Conservation (phyloP, 2,113 vertebrate species). For the Danionella cerebrum region DNA sequence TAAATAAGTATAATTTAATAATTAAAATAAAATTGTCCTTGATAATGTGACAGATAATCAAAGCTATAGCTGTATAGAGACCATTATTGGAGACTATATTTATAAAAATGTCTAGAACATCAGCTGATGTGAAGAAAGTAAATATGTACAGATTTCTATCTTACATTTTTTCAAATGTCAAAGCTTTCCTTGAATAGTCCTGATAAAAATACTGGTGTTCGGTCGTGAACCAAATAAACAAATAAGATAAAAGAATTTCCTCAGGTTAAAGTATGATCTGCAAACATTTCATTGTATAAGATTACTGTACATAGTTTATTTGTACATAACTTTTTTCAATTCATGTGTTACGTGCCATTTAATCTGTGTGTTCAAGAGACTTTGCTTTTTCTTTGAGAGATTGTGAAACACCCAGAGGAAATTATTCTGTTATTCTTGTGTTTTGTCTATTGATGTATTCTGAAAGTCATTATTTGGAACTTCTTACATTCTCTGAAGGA, state of each 20-base stretch:
- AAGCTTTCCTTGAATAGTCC: background rate
- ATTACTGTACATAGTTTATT: background rate
- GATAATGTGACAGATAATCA: background rate
- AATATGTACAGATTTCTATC: conserved; percentile 11
- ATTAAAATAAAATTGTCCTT: too few species aligned
- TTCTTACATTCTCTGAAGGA: background rate
- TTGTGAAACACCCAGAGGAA: background rate
- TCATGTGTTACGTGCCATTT: background rate
- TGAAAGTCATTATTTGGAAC: conserved; percentile 12
- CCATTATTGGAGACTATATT: background rate
- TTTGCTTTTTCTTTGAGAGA: background rate
- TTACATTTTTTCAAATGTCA: background rate
- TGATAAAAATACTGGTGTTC: background rate
- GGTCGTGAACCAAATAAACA: background rate
- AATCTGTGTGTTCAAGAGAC: background rate
- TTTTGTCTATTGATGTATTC: conserved; percentile 8
- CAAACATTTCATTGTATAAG: too few species aligned
- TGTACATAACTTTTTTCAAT: conserved; percentile 7
- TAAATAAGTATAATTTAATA: background rate
- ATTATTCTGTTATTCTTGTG: background rate
- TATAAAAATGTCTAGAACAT: background rate
- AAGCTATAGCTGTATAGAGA: background rate
- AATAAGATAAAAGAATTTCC: background rate
- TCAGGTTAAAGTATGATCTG: conserved; percentile 21
- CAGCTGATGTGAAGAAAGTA: background rate